Evolutionary conservation across 2,113 vertebrate species (phyloP).

Genomic region (Empidonax traillii): DNA sequence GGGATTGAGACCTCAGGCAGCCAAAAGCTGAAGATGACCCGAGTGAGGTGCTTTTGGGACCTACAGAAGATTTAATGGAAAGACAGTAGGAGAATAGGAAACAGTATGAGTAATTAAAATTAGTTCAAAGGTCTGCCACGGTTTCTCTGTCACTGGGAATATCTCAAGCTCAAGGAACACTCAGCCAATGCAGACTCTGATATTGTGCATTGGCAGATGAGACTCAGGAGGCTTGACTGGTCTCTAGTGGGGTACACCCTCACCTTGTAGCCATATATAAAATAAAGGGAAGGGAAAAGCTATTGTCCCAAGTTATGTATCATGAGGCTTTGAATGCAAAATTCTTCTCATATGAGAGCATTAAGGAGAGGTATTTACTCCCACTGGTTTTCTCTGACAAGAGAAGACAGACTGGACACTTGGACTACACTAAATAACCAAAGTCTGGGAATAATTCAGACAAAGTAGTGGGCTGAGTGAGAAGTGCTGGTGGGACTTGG

Average conservation of each 20-base stretch:
- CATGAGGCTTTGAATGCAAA: not conserved
- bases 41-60: not conserved
- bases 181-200: not conserved
- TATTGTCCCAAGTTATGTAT: not conserved
- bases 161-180: not conserved
- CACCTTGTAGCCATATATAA: not conserved
- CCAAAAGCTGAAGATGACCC: not conserved
- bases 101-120: not conserved
- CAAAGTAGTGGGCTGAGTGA: not conserved
- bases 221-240: accelerated
- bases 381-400: not conserved
- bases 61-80: not conserved
- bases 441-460: not conserved
- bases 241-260: not conserved
- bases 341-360: not conserved
- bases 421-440: not conserved
- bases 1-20: not conserved
- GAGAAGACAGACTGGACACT: not conserved
- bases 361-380: not conserved
- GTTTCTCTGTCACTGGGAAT: not conserved
- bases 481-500: not conserved
- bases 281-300: not conserved
- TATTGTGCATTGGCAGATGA: not conserved
- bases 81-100: not conserved
- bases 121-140: not conserved